Base-by-base conservation (phyloP, 1,140 invertebrate genomes). In the Drosophila lacertosa region DNA sequence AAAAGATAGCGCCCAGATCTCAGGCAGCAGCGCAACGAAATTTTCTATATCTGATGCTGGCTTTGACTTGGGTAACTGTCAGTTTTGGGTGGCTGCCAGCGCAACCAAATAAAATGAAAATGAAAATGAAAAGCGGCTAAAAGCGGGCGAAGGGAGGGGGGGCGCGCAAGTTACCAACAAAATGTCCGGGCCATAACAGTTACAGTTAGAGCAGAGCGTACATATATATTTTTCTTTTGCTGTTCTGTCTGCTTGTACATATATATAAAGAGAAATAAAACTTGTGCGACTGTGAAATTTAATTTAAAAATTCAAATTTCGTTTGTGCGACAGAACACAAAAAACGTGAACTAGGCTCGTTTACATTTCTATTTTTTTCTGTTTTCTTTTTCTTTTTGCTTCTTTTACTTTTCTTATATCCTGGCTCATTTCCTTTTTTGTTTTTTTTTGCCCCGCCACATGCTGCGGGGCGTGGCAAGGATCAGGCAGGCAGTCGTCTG, bases 261-360 rank as follows among this genome's bases (percentile, higher is more conserved):
- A 22, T n/a, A n/a, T n/a, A n/a, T n/a, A n/a, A n/a, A 3, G 11
- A 44, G 42, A 44, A 33, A 50, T 35, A 35, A 58, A 63, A 64
- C 35, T 66, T 68, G 45, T 71, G 57, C 65, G 57, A 48, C 62
- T 64, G 81, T 62, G 63, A 77, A 88, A 88, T 88, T 88, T 82
- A 88, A 88, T 88, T 88, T 88, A 82, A 88, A 88, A 86, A 86
- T 86, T 86, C 82, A 88, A 86, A 86, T 86, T 78, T 86, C 67
- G 59, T 80, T 77, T 58, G 62, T 24, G 33, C n/a, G n/a, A 32
- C 40, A 32, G 13, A n/a, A 51, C 26, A 24, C 18, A 60, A 20
- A n/a, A n/a, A n/a, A n/a, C n/a, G n/a, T n/a, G n/a, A 18, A 29
- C 37, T 51, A 48, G 22, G 32, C 44, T 29, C n/a, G 4, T 1